Base-by-base conservation (phyloP, 2,888 invertebrate species). In the Chironomus riparius region DNA sequence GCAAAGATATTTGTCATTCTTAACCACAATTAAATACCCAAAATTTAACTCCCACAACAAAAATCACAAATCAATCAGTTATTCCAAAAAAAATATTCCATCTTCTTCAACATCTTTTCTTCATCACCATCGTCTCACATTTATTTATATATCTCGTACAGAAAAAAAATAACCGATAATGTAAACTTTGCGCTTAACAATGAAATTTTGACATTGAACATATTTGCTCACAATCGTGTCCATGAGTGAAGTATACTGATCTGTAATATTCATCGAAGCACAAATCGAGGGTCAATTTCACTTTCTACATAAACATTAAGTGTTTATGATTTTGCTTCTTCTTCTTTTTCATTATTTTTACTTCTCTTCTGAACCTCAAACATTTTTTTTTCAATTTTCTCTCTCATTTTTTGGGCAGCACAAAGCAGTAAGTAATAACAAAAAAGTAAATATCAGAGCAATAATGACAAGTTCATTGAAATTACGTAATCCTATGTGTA, bases 181-280 rank as follows among this genome's bases (percentile, higher is more conserved):
- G 12, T 65, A 12, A 21, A 24, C 10, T 65, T 5, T 13, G 5
- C 12, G 13, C 22, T 22, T 65, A 22, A 65, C 28, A 68, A 68
- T 68, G 68, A 68, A 68, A 68, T 68, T 68, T 68, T 73, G 74
- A 74, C 74, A 74, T 74, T 74, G 74, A 74, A 74, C n/a, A 18
- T 68, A 22, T 74, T 71, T 71, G 71, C 15, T 47, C 18, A 56
- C 6, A 24, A 28, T 28, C 15, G 47, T 65, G 65, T 65, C 65
- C 65, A 21, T 65, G 65, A 65, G 56, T 56, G 56, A 24, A 13
- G 22, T 65, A 21, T 24, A 24, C 7, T 65, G 65, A 65, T 65
- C 65, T 65, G 65, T 24, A 24, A 21, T 65, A 21, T 65, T 4
- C 13, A 24, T 24, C 65, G 65, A 65, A 65, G 65, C 65, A 65